Evolutionary conservation across 2,888 invertebrate genomes (phyloP), one percentile per base, ranked within the genome.

Genomic region (Prionchulus punctatus): DNA sequence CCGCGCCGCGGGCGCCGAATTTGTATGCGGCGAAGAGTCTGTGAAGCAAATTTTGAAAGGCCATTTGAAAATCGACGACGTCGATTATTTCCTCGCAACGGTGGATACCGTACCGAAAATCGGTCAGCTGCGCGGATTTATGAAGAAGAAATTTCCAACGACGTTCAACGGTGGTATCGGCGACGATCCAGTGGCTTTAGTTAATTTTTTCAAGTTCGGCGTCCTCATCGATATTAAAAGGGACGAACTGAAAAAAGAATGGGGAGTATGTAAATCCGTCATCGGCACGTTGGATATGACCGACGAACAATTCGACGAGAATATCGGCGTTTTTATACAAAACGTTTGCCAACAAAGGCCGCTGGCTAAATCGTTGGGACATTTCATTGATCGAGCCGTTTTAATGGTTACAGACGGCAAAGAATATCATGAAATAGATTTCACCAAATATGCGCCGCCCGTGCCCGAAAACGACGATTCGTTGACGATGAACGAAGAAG

Each of bases 1-100:
- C 15, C 58, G 66, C 2, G 64, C 65, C 52, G 60, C 63, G 2
- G 68, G 68, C n/a, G 68, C 68, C 15, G 68, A 68, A 57, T 59
- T 67, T 51, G 65, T 66, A 12, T 56, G 67, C 21, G 68, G 68
- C 2, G 62, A 63, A 43, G 68, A 68, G 30, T 62, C 64, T 42
- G 62, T 68, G 59, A 68, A 67, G 58, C 47, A 64, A 60, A 67
- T 67, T 50, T 61, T 67, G 56, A 68, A 68, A 58, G 68, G 68
- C 26, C 67, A 67, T 53, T 65, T 68, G 58, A 60, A 64, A 23
- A 64, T 65, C 0, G 67, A 67, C 53, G 68, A 68, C 58, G 68
- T 67, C 53, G 68, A 68, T 58, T 68, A 68, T 58, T 68, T 67
- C 57, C 65, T 68, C 0, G 64, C 68, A 4, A 66, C 67, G 43